phyloP scores from a whole-genome alignment of 2,113 vertebrate species.

The Aphyosemion australe region DNA sequence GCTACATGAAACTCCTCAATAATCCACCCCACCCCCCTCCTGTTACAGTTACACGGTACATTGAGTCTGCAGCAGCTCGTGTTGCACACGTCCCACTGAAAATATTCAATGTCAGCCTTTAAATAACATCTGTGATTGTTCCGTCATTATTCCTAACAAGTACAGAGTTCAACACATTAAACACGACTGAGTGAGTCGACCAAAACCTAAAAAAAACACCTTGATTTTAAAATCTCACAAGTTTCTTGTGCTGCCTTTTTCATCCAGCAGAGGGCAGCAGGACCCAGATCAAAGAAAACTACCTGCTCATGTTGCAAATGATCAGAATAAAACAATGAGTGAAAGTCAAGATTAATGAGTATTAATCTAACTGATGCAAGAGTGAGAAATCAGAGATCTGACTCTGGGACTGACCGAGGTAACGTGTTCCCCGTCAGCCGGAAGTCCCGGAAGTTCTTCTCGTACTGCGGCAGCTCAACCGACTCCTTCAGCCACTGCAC shows the following conservation, averaged over 20 bases:
- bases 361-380: neutral
- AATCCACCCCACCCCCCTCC: slow-evolving; percentile 6
- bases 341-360: no score
- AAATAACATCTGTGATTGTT: neutral
- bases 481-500: slow-evolving; percentile 94
- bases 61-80: slow-evolving; percentile 32
- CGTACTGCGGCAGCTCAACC: slow-evolving; percentile 97
- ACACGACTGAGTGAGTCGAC: no score
- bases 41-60: slow-evolving; percentile 20
- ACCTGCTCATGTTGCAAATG: neutral
- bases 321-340: neutral
- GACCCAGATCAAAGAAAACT: slow-evolving; percentile 33
- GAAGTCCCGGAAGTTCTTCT: slow-evolving; percentile 93
- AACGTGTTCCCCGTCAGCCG: slow-evolving; percentile 92
- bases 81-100: slow-evolving; percentile 24
- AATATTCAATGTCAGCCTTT: slow-evolving; percentile 8
- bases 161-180: no score
- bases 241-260: slow-evolving; percentile 19
- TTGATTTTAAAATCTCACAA: neutral
- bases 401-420: slow-evolving; percentile 84
- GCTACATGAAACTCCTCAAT: slow-evolving; percentile 57
- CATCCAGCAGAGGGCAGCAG: slow-evolving; percentile 71
- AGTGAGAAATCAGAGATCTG: no score
- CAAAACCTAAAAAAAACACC: no score
- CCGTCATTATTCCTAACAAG: no score